A percentile compares a stretch with the other conserved stretches of the same genome.
Evolutionary conservation across 2,113 vertebrate species (phyloP).

Genomic region (Ciconia boyciana): DNA sequence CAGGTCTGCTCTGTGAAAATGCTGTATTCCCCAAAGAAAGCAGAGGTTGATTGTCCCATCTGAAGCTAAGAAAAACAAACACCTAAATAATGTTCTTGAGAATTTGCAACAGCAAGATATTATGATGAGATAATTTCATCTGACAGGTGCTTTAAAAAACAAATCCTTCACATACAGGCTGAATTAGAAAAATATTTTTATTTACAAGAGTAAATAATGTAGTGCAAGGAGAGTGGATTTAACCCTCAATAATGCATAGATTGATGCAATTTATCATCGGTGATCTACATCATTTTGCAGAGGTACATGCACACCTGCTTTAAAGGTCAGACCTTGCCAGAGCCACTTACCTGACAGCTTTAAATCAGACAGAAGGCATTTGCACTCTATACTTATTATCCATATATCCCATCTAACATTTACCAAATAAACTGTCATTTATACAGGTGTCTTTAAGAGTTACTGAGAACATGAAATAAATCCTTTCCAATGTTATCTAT

Average conservation of each 20-base stretch:
- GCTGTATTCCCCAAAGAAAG: background rate
- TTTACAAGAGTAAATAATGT: constrained; percentile 76
- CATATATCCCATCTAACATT: background rate
- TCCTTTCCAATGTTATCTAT: background rate
- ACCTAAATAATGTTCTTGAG: background rate
- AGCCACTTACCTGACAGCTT: background rate
- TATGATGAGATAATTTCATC: background rate
- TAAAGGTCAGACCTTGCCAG: background rate
- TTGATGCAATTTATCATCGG: constrained; percentile 55
- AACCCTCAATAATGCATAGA: constrained; percentile 73
- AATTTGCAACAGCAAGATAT: background rate
- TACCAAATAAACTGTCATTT: background rate
- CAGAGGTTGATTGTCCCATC: background rate
- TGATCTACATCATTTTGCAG: background rate
- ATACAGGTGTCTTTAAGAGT: background rate
- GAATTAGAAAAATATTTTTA: constrained; percentile 81
- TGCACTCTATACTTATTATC: background rate
- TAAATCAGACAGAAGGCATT: constrained; percentile 18
- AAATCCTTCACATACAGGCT: background rate
- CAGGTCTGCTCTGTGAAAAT: background rate
- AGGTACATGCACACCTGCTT: background rate
- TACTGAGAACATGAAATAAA: background rate
- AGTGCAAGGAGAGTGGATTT: constrained; percentile 72
- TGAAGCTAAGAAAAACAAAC: background rate
- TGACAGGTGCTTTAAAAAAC: background rate